Percentiles rank a stretch among this genome's conserved stretches.
Evolutionary conservation across 92 coral and sea anemone species (phyloP).

Genomic region (Parazoanthus atlanticus): DNA sequence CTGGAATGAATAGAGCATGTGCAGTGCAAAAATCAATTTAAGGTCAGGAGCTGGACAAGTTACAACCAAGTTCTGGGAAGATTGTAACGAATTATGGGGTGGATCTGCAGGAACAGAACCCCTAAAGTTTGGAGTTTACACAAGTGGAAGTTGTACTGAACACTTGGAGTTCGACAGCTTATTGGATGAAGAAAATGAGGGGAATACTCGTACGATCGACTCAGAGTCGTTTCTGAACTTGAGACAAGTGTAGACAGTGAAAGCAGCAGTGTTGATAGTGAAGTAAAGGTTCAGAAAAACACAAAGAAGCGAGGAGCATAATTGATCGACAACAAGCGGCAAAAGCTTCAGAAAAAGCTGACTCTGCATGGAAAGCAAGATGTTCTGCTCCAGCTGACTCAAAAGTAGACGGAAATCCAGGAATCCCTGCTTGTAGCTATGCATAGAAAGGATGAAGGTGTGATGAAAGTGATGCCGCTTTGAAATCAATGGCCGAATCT

Average conservation of each 20-base stretch:
- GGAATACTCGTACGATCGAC: background rate
- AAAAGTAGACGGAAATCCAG: conserved; percentile 42
- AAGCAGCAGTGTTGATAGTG: conserved; percentile 1
- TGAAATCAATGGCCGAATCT: conserved; percentile 51
- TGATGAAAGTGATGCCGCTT: conserved; percentile 49
- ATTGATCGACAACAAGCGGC: background rate
- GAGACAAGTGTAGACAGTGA: conserved; percentile 3
- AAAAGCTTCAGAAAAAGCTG: conserved; percentile 28
- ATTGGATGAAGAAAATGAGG: background rate
- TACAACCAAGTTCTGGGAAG: conserved; percentile 31
- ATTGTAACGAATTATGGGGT: conserved; percentile 42
- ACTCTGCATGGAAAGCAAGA: conserved; percentile 43
- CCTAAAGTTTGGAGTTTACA: background rate
- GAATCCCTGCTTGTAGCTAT: conserved; percentile 49
- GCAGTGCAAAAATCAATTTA: conserved; percentile 7
- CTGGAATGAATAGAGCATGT: background rate
- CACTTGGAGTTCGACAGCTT: background rate
- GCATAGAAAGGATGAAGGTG: conserved; percentile 49
- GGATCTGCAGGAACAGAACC: conserved; percentile 30
- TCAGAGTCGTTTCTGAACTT: background rate
- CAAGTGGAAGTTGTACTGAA: background rate
- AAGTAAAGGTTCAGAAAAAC: background rate
- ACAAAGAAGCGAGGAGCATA: background rate
- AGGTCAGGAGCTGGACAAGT: conserved; percentile 45
- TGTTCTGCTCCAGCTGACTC: conserved; percentile 46